Conservation (phyloP, 2,888 invertebrate species). For the Macaria liturata region DNA sequence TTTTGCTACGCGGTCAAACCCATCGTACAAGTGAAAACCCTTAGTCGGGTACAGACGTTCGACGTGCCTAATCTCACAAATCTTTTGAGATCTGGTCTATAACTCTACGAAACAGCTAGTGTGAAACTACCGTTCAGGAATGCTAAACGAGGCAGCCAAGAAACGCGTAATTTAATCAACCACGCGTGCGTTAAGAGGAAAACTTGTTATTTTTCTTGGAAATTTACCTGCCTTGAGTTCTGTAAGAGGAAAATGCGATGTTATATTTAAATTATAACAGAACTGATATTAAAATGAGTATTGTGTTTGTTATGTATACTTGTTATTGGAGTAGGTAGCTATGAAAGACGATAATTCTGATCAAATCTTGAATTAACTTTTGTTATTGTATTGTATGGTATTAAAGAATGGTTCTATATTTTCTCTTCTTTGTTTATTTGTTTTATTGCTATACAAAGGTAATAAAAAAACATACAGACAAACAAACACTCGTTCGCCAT, state of each 20-base stretch:
- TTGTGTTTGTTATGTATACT: too few species aligned
- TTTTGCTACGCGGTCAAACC: slow-evolving; percentile 1
- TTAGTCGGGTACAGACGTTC: slow-evolving; percentile 57
- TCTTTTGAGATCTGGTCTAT: slow-evolving; percentile 50
- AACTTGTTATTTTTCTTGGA: slow-evolving; percentile 3
- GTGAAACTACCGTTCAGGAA: slow-evolving; percentile 29
- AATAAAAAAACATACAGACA: too few species aligned
- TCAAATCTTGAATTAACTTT: too few species aligned
- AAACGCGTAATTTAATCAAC: slow-evolving; percentile 24
- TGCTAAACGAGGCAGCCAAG: slow-evolving; percentile 22
- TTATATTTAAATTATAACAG: too few species aligned
- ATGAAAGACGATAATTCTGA: too few species aligned
- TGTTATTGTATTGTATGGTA: too few species aligned
- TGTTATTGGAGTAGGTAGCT: too few species aligned
- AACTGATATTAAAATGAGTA: too few species aligned
- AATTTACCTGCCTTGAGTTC: slow-evolving; percentile 1
- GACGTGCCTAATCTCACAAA: slow-evolving; percentile 70
- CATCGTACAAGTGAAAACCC: slow-evolving; percentile 22
- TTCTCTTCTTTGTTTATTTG: too few species aligned
- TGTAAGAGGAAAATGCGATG: not conserved
- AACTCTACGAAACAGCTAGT: slow-evolving; percentile 36
- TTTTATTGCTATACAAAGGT: too few species aligned
- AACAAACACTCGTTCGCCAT: too few species aligned
- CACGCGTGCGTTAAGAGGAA: slow-evolving; percentile 21
- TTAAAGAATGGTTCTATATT: too few species aligned